Evolutionary conservation across 1,140 invertebrate genomes (phyloP).

Genomic region (Heliconius eleuchia): DNA sequence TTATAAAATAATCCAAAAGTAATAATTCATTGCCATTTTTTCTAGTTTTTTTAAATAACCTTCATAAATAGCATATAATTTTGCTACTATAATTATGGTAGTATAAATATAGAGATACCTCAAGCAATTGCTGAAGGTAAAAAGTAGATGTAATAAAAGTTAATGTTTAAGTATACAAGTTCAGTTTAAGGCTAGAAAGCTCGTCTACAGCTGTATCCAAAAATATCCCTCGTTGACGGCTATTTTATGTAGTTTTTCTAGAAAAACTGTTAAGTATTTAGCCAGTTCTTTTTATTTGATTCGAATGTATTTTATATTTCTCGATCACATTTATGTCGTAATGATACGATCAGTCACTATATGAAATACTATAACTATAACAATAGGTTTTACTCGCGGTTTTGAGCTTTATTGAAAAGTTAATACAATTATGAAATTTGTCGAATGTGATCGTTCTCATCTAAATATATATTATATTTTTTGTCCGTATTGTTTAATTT

Average conservation of each 20-base stretch:
- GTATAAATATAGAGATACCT: neutral
- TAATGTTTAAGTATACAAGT: neutral
- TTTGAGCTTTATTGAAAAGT: too few species aligned
- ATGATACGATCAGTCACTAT: too few species aligned
- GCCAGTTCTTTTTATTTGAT: neutral
- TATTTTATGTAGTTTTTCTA: neutral
- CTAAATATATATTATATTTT: too few species aligned
- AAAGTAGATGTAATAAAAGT: conserved; percentile 1
- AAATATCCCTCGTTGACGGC: neutral
- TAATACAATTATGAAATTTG: too few species aligned
- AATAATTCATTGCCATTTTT: conserved; percentile 4
- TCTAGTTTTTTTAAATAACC: neutral
- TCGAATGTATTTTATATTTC: too few species aligned
- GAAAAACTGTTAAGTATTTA: neutral
- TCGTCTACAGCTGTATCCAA: neutral
- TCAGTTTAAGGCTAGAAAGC: neutral
- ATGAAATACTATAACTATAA: too few species aligned
- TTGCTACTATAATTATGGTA: neutral
- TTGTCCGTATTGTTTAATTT: too few species aligned
- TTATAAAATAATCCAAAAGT: neutral
- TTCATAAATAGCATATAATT: neutral
- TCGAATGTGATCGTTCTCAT: neutral
- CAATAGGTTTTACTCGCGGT: too few species aligned
- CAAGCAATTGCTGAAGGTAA: neutral
- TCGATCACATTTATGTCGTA: too few species aligned